Conservation (phyloP, 2,888 invertebrate species). For the Caenorhabditis sp. region DNA sequence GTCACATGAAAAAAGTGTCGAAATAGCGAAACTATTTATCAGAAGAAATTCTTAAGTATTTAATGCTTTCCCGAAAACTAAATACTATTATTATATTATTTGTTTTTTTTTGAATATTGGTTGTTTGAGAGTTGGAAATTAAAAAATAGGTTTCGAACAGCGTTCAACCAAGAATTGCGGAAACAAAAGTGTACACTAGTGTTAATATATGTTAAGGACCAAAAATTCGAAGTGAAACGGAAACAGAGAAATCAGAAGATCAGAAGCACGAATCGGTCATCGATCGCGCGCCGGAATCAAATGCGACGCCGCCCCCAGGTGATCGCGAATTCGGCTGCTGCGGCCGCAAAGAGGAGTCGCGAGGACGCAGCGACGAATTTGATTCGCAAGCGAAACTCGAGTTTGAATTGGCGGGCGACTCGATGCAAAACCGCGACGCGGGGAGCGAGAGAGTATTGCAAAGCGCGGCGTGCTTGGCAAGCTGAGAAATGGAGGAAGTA, state of each 20-base stretch:
- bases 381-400: conserved; percentile 23
- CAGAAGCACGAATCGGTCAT: neutral
- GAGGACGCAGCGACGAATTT: conserved; percentile 5
- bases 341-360: conserved; percentile 1
- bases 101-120: too few relatives aligned
- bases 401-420: conserved; percentile 46
- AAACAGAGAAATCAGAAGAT: neutral
- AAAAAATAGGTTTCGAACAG: too few relatives aligned
- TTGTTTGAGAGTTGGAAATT: too few relatives aligned
- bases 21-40: too few relatives aligned
- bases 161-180: too few relatives aligned
- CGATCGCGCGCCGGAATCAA: neutral
- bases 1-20: neutral
- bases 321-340: conserved; percentile 3
- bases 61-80: too few relatives aligned
- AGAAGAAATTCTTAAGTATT: too few relatives aligned
- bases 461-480: conserved; percentile 16
- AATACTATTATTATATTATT: too few relatives aligned
- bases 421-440: conserved; percentile 31
- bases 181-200: too few relatives aligned
- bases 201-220: too few relatives aligned
- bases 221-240: too few relatives aligned
- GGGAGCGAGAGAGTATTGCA: conserved; percentile 8
- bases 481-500: conserved; percentile 24
- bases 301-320: neutral